Percentiles rank a stretch among this genome's conserved stretches.
Conservation (phyloP, 2,113 vertebrate genomes). For the Centropristis striata region DNA sequence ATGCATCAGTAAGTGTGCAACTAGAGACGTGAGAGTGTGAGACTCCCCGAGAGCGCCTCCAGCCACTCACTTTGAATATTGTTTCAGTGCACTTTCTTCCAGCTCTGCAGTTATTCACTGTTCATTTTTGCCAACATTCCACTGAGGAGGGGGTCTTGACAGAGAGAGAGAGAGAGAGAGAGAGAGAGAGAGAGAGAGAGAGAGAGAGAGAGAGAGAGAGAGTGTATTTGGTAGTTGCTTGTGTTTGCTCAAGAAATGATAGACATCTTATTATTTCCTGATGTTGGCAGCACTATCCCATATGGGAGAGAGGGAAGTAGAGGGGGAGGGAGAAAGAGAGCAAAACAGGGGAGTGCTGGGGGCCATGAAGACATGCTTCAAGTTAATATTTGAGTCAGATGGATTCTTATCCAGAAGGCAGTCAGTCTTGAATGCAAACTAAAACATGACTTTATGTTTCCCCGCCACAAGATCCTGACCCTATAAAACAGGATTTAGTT, state of each 20-base stretch:
- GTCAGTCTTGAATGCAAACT: constrained; percentile 42
- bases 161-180: constrained; percentile 41
- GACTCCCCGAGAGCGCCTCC: constrained; percentile 40
- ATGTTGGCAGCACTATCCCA: constrained; percentile 83
- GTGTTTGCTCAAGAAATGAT: constrained; percentile 84
- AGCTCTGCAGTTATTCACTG: constrained; percentile 70
- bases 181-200: constrained; percentile 31
- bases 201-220: constrained; percentile 43
- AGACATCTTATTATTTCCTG: constrained; percentile 86
- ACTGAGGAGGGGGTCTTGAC: constrained; percentile 72
- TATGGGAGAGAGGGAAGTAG: constrained; percentile 66
- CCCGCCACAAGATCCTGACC: neutral
- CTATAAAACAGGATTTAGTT: constrained; percentile 39
- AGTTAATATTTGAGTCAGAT: constrained; percentile 71
- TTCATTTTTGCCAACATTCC: constrained; percentile 80
- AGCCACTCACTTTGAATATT: constrained; percentile 52
- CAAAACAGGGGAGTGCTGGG: constrained; percentile 69
- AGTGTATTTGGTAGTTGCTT: constrained; percentile 78
- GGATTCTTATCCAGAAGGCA: constrained; percentile 57
- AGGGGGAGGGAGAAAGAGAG: constrained; percentile 56
- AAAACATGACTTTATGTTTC: constrained; percentile 28
- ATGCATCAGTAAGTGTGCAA: constrained; percentile 94
- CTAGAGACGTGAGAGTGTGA: constrained; percentile 37
- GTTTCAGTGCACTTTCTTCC: constrained; percentile 59
- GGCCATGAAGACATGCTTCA: constrained; percentile 71